These are phyloP conservation scores for Omphaloscelis lunosa DNA, from an alignment of 2,888 invertebrate genomes.

Conservation along the genomic window DNA sequence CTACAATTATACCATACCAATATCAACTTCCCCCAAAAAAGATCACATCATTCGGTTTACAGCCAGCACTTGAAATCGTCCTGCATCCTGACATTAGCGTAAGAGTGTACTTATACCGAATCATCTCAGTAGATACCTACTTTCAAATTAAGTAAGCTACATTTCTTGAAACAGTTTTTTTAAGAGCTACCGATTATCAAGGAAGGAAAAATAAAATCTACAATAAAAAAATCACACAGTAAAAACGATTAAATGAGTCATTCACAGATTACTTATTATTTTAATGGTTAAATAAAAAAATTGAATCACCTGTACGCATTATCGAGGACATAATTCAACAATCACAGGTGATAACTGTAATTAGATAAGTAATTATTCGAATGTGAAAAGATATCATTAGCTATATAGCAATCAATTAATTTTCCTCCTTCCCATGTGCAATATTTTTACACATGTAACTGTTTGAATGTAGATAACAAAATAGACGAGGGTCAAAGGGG, in stretches of 20 bases:
- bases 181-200: not conserved
- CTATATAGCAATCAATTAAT: not conserved
- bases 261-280: not conserved
- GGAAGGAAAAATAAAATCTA: constrained; percentile 8
- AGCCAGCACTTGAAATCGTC: not conserved
- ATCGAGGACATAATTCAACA: not conserved
- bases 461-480: not conserved
- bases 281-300: constrained; percentile 1
- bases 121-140: not conserved
- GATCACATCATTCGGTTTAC: not conserved
- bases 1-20: not conserved
- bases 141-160: not conserved
- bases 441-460: not conserved
- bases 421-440: not conserved
- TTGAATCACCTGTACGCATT: not conserved
- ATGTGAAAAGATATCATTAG: not conserved
- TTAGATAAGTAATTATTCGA: not conserved
- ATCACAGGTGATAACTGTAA: no score
- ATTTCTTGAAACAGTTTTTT: not conserved
- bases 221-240: not conserved
- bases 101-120: not conserved
- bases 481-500: not conserved
- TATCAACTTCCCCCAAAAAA: not conserved
- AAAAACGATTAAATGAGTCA: constrained; percentile 9
- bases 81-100: not conserved